Percentiles rank a stretch among this genome's conserved stretches.
phyloP scores from a whole-genome alignment of 2,113 vertebrate genomes.

The Chaetorhynchus papuensis region DNA sequence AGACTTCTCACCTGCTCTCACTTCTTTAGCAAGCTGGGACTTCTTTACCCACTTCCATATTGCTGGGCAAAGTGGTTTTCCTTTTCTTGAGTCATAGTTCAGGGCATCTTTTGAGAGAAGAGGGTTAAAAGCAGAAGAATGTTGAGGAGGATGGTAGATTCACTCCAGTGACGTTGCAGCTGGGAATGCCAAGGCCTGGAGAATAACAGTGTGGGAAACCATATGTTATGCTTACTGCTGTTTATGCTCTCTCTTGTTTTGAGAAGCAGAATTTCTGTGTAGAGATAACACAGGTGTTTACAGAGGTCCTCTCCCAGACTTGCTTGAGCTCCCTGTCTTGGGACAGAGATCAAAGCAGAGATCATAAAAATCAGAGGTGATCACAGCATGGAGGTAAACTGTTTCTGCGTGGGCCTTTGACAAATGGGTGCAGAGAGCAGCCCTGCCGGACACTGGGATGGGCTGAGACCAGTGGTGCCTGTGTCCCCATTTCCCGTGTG shows the following conservation, averaged over 20 bases:
- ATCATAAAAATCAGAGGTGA: not conserved
- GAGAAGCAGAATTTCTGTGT: not conserved
- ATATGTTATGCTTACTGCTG: not conserved
- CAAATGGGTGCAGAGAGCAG: not conserved
- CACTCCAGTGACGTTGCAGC: not conserved
- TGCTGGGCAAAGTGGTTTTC: not conserved
- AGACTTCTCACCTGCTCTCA: not conserved
- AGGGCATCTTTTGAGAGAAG: not conserved
- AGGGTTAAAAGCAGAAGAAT: not conserved
- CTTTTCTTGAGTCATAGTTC: not conserved
- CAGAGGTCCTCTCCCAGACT: not conserved
- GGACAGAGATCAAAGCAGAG: not conserved
- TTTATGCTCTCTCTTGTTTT: not conserved
- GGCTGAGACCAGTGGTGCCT: not conserved
- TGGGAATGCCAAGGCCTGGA: not conserved
- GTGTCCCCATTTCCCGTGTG: not conserved
- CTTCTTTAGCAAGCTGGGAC: not conserved
- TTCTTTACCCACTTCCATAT: not conserved
- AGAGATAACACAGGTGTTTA: not conserved
- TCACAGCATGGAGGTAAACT: not conserved
- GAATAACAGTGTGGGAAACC: not conserved
- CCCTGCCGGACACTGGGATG: rapidly evolving
- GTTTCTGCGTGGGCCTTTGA: not conserved
- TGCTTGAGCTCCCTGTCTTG: not conserved
- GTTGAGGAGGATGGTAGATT: not conserved